Evolutionary conservation across 2,113 vertebrate genomes (phyloP).

Genomic region (Gnathonemus longibarbis): DNA sequence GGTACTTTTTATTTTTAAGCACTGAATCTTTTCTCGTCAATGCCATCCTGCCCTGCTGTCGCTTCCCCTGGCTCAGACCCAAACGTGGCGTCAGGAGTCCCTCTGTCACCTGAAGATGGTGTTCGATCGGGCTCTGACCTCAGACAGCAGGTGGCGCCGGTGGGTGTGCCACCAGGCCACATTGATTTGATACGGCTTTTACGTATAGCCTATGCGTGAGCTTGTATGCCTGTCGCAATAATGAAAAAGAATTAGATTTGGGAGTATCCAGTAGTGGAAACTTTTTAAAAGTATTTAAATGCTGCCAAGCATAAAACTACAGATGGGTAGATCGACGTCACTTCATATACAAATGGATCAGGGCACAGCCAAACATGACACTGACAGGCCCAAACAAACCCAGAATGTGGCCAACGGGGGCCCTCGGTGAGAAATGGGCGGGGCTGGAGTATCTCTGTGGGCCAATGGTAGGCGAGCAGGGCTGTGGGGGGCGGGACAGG

Average conservation of each 20-base stretch:
- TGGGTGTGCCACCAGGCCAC: not conserved
- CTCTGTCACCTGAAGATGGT: not conserved
- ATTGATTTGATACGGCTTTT: not conserved
- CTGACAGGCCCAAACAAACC: not conserved
- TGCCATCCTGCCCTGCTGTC: not conserved
- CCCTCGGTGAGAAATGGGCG: not conserved
- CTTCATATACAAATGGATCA: not conserved
- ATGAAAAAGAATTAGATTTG: not conserved
- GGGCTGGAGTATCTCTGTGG: not conserved
- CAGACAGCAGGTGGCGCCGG: not conserved
- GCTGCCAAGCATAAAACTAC: not conserved
- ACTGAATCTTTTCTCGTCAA: conserved; percentile 10
- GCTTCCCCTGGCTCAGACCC: not conserved
- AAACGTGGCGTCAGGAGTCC: not conserved
- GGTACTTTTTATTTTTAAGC: conserved; percentile 19
- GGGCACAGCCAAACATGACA: not conserved
- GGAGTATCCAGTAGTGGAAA: not conserved
- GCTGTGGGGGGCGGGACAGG: not conserved
- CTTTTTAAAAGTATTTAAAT: not conserved
- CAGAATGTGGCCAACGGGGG: not conserved
- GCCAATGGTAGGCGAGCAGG: not conserved
- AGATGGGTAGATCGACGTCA: not conserved
- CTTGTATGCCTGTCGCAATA: not conserved
- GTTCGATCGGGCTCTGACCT: not conserved
- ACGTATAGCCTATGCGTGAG: not conserved